Evolutionary conservation across 1,140 invertebrate genomes (phyloP), one percentile per base, ranked within the genome.

Genomic region (Pseudomyrmex flavicornis): DNA sequence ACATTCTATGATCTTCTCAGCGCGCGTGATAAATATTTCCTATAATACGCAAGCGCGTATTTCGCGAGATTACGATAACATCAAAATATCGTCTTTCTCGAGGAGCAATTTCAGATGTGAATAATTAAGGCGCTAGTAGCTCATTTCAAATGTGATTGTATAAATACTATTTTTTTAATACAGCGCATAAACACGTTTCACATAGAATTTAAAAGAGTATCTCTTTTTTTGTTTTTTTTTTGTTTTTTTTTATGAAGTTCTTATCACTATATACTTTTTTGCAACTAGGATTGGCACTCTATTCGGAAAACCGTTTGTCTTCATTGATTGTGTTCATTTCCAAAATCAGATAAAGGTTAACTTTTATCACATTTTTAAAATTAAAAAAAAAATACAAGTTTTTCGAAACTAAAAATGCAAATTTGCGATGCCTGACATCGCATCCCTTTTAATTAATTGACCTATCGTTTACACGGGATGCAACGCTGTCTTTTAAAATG

Each of bases 111-210:
- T 65, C n/a, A 44, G 9, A 80, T 80, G 70, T 80, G 70, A 52
- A 70, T 59, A 80, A 8, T 80, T 80, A 80, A 80, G 76, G 76
- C 76, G 76, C 76, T 80, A 80, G 12, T 48, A 65, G 76, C 76
- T 80, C 56, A 56, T 59, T 80, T 48, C 20, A 26, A 80, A 35
- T 35, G 35, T 61, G 68, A 80, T 59, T 54, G 54, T 8, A 66
- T 80, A 80, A 54, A 35, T 69, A 79, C 66, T 80, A 80, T 70
- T 35, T 35, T 35, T 35, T 0, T 70, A 68, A 59, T 80, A 59
- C 50, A 59, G 22, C 66, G 76, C 35, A 70, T 22, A 48, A 72
- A 48, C 58, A 70, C 65, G 26, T 46, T 79, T 12, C n/a, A 59
- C 2, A 70, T 80, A 48, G n/a, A 22, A 48, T n/a, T 48, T 46